Percentiles rank a stretch among this genome's conserved stretches.
Conservation (phyloP, 2,113 vertebrate genomes). For the Ochotona curzoniae region DNA sequence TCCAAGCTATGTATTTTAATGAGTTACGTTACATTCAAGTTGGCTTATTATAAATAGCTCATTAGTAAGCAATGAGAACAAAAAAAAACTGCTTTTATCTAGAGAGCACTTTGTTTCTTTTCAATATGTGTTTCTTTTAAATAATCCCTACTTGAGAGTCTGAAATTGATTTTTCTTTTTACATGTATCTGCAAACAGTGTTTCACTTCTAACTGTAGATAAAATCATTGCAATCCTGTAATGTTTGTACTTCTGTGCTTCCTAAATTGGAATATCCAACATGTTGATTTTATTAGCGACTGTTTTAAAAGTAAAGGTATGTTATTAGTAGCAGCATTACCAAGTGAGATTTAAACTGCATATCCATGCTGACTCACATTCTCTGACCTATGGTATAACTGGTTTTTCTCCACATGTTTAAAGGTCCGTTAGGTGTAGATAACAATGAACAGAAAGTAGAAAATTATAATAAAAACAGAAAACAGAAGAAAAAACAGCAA, state of each 20-base stretch:
- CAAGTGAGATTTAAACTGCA: neutral
- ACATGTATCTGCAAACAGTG: neutral
- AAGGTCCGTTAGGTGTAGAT: too few species aligned
- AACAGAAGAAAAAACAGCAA: too few species aligned
- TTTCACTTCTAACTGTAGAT: neutral
- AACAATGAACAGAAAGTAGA: too few species aligned
- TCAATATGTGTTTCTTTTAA: neutral
- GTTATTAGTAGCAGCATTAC: neutral
- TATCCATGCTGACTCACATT: neutral
- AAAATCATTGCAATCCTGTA: neutral
- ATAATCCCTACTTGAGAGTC: neutral
- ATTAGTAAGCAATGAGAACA: slow-evolving; percentile 13
- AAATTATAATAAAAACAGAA: too few species aligned
- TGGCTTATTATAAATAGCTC: slow-evolving; percentile 53
- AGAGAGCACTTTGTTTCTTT: neutral
- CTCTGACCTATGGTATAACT: neutral
- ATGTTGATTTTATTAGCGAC: neutral
- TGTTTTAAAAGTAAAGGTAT: neutral
- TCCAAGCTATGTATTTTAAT: slow-evolving; percentile 37
- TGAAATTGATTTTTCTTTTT: slow-evolving; percentile 29
- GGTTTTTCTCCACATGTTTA: neutral
- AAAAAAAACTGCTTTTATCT: neutral
- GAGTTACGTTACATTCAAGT: slow-evolving; percentile 38
- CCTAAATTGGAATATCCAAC: neutral
- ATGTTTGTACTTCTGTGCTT: neutral